These are phyloP conservation scores for Solenopsis fugax DNA, from an alignment of 1,140 invertebrate genomes.

Conservation along the genomic window DNA sequence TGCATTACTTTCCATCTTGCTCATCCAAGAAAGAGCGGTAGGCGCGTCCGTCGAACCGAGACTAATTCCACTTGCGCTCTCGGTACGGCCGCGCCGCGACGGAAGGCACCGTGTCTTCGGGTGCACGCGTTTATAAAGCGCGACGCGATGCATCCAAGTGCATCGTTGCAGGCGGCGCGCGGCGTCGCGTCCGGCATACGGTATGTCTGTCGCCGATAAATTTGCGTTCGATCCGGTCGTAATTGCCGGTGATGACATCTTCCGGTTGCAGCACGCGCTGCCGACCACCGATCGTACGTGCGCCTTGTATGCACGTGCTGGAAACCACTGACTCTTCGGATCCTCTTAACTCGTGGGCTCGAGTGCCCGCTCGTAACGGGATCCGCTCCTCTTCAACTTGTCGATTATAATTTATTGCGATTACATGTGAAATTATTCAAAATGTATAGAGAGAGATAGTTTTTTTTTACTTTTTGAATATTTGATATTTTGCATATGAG, in stretches of 20 bases:
- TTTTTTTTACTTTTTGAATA: neutral
- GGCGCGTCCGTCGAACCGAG: slow-evolving; percentile 70
- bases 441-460: no score
- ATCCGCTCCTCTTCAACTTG: slow-evolving; percentile 14
- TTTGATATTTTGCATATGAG: neutral
- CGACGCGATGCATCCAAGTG: slow-evolving; percentile 34
- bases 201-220: slow-evolving; percentile 48
- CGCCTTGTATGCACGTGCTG: slow-evolving; percentile 5
- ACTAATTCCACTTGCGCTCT: slow-evolving; percentile 79
- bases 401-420: slow-evolving; percentile 23
- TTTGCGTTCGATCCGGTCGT: slow-evolving; percentile 43
- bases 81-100: slow-evolving; percentile 66
- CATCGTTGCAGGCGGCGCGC: neutral
- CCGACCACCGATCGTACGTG: slow-evolving; percentile 31
- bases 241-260: slow-evolving; percentile 59
- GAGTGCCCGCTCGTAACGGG: slow-evolving; percentile 21
- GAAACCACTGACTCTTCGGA: slow-evolving; percentile 25
- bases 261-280: slow-evolving; percentile 59
- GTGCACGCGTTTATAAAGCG: slow-evolving; percentile 36
- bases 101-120: slow-evolving; percentile 64
- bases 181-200: neutral
- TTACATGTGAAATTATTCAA: slow-evolving; percentile 30
- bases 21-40: slow-evolving; percentile 44
- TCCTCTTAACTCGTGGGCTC: slow-evolving; percentile 26
- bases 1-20: slow-evolving; percentile 72